Percentiles rank a stretch among this genome's conserved stretches.
Evolutionary conservation across 2,888 invertebrate species (phyloP).

Genomic region (Dolichopus griseipennis): DNA sequence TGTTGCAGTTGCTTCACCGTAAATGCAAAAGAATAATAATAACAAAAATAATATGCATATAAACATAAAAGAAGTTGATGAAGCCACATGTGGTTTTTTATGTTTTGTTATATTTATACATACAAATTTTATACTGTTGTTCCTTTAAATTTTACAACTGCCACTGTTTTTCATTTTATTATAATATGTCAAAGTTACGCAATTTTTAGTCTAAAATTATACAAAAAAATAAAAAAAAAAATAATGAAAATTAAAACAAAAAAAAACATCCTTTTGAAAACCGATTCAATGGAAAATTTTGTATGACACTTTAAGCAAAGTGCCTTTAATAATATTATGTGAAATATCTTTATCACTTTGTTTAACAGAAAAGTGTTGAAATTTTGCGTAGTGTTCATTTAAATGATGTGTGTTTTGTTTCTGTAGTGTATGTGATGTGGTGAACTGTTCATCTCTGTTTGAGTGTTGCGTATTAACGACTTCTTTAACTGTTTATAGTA

Average conservation of each 20-base stretch:
- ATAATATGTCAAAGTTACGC: not conserved
- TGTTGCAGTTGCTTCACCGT: not conserved
- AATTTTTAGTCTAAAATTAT: not conserved
- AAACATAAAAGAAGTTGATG: not conserved
- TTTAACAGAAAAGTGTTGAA: not conserved
- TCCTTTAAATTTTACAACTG: not conserved
- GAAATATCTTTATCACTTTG: not conserved
- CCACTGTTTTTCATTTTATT: not conserved
- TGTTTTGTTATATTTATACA: not conserved
- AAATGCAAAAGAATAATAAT: not conserved
- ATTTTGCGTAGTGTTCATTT: not conserved
- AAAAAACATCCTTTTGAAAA: not conserved
- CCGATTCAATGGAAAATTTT: not conserved
- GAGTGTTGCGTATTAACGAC: too few relatives aligned
- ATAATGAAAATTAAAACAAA: not conserved
- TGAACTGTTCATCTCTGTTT: too few relatives aligned
- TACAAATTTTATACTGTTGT: not conserved
- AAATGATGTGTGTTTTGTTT: not conserved
- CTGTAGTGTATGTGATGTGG: too few relatives aligned
- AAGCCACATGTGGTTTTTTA: not conserved
- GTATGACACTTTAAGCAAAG: conserved; percentile 1
- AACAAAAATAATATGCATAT: too few relatives aligned
- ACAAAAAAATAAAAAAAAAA: not conserved
- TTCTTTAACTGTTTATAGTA: too few relatives aligned
- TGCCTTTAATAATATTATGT: not conserved